Base-by-base conservation (phyloP, 1,140 invertebrate species). In the Drosophila gunungcola region DNA sequence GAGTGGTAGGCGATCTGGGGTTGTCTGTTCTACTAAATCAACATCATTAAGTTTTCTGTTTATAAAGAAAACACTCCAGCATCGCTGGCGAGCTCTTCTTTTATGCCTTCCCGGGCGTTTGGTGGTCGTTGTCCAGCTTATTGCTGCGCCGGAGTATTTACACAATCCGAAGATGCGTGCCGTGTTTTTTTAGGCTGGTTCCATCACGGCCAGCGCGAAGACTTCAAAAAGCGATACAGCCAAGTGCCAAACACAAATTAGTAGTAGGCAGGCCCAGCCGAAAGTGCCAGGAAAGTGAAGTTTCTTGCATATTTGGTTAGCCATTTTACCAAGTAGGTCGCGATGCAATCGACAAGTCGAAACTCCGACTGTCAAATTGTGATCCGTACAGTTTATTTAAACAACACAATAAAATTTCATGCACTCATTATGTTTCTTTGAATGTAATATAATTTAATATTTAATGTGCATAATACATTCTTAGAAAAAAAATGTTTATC, bases 21-120 rank as follows among this genome's bases (percentile, higher is more conserved):
- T 49, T 58, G 73, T 51, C 73, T 88, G 84, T 83, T 88, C 80
- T 77, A 89, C 84, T 88, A 88, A 89, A 83, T 89, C 83, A 88
- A 88, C 83, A 88, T 88, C 83, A 89, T 88, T 88, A 88, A 80
- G 83, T 83, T 89, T 88, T 89, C 84, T 88, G 83, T 88, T 88
- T 88, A 88, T 89, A 89, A 89, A 88, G 84, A 88, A 88, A 88
- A 88, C 83, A 88, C 84, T 88, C 76, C 63, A 88, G 68, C 83
- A 76, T 74, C 70, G 69, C 65, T 67, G 79, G 79, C 62, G 61
- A 70, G 85, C 84, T 79, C 79, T 73, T 65, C 60, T 54, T 34
- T 52, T 41, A 29, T 52, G 46, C 70, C 53, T 79, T 65, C 42
- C 68, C 65, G 46, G 61, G 61, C 41, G 38, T 67, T 56, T 34